Percentiles rank a stretch among this genome's conserved stretches.
Evolutionary conservation across 2,113 vertebrate genomes (phyloP).

Genomic region (Podarcis muralis): DNA sequence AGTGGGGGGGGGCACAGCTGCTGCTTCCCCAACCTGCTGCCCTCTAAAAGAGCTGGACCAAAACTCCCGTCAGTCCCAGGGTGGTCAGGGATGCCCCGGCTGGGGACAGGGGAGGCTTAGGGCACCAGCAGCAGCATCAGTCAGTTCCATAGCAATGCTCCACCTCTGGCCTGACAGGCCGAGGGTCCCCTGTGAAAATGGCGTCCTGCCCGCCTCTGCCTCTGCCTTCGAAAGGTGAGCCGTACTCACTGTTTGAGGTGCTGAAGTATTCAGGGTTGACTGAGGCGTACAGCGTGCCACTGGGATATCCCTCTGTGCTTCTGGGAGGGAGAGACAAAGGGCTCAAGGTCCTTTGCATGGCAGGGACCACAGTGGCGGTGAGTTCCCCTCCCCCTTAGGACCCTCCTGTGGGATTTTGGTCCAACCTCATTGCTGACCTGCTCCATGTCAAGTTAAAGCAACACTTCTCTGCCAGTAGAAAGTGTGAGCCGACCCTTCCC

Average conservation of each 20-base stretch:
- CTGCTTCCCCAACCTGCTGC: no score
- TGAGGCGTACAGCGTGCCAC: slow-evolving; percentile 76
- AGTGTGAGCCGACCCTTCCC: no score
- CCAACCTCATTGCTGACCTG: background rate
- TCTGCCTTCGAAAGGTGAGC: background rate
- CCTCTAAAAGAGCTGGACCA: no score
- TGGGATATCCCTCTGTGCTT: slow-evolving; percentile 65
- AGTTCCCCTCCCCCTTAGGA: no score
- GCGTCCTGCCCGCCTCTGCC: background rate
- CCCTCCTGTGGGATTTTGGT: background rate
- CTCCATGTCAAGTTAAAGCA: background rate
- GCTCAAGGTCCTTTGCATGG: background rate
- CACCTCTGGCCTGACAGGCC: no score
- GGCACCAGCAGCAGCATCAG: background rate
- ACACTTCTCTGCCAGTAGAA: no score
- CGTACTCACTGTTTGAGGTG: slow-evolving; percentile 72
- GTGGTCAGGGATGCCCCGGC: no score
- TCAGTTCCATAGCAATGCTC: no score
- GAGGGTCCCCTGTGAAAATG: background rate
- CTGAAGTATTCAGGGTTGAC: slow-evolving; percentile 85
- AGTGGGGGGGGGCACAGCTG: no score
- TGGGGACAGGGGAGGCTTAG: background rate
- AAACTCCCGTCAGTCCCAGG: no score
- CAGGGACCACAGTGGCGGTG: background rate
- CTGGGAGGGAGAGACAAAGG: slow-evolving; percentile 32